These are phyloP conservation scores for Hemiscyllium ocellatum DNA, from an alignment of 2,113 vertebrate species.

Conservation along the genomic window DNA sequence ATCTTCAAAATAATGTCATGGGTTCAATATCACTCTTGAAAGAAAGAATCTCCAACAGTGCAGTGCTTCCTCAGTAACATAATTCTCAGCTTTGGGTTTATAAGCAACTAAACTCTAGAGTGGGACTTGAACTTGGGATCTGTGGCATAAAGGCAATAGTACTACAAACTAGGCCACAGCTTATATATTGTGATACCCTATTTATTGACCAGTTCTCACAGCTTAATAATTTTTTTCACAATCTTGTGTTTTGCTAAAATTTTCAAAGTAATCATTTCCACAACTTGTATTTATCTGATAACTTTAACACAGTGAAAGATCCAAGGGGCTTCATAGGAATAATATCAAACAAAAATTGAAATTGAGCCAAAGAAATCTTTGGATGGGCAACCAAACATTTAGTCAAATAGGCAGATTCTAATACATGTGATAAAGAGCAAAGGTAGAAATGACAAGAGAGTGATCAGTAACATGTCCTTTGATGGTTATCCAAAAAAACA, in stretches of 20 bases:
- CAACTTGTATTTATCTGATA: background rate
- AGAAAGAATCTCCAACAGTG: no score
- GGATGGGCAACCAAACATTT: background rate
- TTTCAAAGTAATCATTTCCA: background rate
- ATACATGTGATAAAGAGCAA: background rate
- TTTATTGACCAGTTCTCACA: background rate
- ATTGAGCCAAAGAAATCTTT: background rate
- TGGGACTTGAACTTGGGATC: no score
- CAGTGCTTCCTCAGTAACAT: no score
- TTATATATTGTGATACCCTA: no score
- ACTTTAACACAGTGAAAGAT: background rate
- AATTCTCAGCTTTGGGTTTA: no score
- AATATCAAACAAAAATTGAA: background rate
- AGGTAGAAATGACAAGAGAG: background rate
- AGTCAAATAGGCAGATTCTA: background rate
- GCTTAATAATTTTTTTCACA: background rate
- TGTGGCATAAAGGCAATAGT: no score
- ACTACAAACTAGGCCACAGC: no score
- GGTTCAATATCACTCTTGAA: no score
- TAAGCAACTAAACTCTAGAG: no score
- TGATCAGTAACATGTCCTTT: background rate
- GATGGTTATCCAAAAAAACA: background rate
- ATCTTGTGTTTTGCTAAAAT: background rate
- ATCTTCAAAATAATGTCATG: no score
- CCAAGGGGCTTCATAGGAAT: background rate